phyloP scores from a whole-genome alignment of 2,888 invertebrate genomes.

The Augiades crinisus region DNA sequence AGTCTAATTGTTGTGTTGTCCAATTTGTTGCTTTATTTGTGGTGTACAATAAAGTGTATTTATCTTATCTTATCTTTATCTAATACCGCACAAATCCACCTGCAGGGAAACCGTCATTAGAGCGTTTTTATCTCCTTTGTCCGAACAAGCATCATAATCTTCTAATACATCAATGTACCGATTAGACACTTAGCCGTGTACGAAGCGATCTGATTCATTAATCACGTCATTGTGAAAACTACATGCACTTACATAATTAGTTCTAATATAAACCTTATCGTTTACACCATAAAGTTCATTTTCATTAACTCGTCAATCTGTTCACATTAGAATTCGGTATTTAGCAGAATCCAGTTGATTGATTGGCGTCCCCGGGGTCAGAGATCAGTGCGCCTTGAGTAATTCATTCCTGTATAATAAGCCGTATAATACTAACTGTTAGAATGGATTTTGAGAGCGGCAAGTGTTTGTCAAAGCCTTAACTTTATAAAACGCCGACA shows the following conservation, averaged over 20 bases:
- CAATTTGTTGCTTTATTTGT: too few species aligned
- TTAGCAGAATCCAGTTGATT: slow-evolving; percentile 69
- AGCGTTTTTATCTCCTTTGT: slow-evolving; percentile 23
- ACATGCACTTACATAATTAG: slow-evolving; percentile 35
- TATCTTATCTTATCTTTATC: too few species aligned
- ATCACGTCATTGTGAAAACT: slow-evolving; percentile 63
- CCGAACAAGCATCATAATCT: slow-evolving; percentile 34
- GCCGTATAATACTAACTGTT: slow-evolving; percentile 44
- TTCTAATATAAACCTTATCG: slow-evolving; percentile 40
- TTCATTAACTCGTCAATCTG: slow-evolving; percentile 29
- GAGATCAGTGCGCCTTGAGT: slow-evolving; percentile 58
- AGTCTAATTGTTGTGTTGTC: too few species aligned
- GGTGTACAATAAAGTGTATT: too few species aligned
- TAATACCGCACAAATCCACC: slow-evolving; percentile 1
- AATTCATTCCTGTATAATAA: slow-evolving; percentile 60
- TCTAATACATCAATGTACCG: slow-evolving; percentile 63
- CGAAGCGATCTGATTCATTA: slow-evolving; percentile 59
- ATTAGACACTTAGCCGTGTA: slow-evolving; percentile 62
- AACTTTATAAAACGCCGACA: too few species aligned
- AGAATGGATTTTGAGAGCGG: slow-evolving; percentile 29
- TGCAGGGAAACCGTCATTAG: slow-evolving; percentile 11
- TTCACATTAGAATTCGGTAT: slow-evolving; percentile 50
- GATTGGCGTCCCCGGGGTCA: slow-evolving; percentile 64
- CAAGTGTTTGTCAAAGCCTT: neutral
- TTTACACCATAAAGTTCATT: slow-evolving; percentile 35